phyloP scores from a whole-genome alignment of 2,797 vertebrate species.

The Falco biarmicus region DNA sequence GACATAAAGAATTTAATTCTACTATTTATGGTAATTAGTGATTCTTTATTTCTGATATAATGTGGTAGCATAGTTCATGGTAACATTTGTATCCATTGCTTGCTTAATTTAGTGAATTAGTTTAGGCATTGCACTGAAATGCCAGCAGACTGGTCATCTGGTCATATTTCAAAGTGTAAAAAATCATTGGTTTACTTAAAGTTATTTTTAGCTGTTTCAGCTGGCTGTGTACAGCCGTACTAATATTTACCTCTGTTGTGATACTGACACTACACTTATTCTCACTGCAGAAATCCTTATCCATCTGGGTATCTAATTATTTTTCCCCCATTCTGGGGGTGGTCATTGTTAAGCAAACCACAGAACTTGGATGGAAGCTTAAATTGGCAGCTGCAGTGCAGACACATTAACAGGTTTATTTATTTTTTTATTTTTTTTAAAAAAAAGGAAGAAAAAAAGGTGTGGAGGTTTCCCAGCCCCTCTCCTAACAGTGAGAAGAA shows the following conservation, averaged over 20 bases:
- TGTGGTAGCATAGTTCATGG: not conserved
- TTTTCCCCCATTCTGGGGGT: not conserved
- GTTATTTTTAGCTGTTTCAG: not conserved
- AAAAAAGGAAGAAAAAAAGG: not conserved
- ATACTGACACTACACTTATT: not conserved
- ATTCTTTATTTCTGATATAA: not conserved
- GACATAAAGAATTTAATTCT: not conserved
- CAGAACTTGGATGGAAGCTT: not conserved
- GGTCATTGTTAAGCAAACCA: not conserved
- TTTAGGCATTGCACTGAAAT: not conserved
- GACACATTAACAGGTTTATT: not conserved
- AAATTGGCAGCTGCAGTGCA: not conserved
- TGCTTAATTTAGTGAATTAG: not conserved
- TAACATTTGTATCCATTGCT: not conserved
- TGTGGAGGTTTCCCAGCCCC: not conserved
- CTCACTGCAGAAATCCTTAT: not conserved
- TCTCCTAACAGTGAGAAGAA: not conserved
- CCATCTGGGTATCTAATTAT: not conserved
- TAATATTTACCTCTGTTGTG: not conserved
- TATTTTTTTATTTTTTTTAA: not conserved
- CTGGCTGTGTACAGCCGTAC: not conserved
- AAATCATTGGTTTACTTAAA: not conserved
- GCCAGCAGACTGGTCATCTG: not conserved
- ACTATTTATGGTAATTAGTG: not conserved
- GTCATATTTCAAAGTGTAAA: not conserved